phyloP scores from a whole-genome alignment of 2,888 invertebrate species.

The Dolichopus griseipennis region DNA sequence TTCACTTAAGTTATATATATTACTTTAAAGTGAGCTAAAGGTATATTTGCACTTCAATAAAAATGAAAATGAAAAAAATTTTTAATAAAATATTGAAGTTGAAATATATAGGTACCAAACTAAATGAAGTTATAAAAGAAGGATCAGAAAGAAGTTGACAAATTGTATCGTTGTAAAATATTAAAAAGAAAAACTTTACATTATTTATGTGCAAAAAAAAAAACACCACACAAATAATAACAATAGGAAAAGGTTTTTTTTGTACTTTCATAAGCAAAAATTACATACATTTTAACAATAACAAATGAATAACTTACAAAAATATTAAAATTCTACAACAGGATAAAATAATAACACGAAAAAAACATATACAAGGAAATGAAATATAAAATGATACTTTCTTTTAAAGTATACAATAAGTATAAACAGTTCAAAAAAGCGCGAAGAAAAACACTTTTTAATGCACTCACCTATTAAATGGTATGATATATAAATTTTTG shows the following conservation, averaged over 20 bases:
- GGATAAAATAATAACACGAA: not conserved
- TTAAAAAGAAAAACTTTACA: not conserved
- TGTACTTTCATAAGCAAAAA: not conserved
- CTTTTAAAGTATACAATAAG: not conserved
- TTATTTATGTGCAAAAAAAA: not conserved
- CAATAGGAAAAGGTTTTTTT: no score
- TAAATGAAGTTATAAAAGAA: not conserved
- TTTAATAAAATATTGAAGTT: not conserved
- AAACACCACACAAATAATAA: not conserved
- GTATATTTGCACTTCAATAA: not conserved
- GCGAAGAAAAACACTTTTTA: not conserved
- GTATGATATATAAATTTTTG: not conserved
- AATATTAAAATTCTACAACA: not conserved
- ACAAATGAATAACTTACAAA: no score
- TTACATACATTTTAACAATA: not conserved
- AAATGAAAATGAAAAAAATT: not conserved
- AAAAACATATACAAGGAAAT: not conserved
- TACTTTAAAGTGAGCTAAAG: not conserved
- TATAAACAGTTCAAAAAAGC: not conserved
- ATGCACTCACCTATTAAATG: not conserved
- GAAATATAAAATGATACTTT: not conserved
- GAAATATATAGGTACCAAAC: no score
- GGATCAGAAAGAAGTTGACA: not conserved
- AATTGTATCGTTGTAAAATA: not conserved
- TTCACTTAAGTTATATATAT: not conserved